A percentile compares a stretch with the other conserved stretches of the same genome.
Evolutionary conservation across 2,888 invertebrate species (phyloP).

Genomic region (Incurvaria masculella): DNA sequence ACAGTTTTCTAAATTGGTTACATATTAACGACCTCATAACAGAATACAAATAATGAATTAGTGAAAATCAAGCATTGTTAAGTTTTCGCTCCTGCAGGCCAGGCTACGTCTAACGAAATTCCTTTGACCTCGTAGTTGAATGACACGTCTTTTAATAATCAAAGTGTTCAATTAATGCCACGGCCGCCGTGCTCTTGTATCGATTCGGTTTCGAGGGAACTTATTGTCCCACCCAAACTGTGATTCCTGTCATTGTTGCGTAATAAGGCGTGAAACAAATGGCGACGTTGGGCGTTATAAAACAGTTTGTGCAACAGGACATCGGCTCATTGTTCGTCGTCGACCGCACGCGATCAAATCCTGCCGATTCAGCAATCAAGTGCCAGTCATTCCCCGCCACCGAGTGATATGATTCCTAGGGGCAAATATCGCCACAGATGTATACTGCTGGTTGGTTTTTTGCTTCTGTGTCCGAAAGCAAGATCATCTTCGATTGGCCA

Average conservation of each 20-base stretch:
- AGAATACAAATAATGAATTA: too few relatives aligned
- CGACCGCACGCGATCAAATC: background rate
- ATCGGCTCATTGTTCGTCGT: conserved; percentile 30
- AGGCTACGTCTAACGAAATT: too few relatives aligned
- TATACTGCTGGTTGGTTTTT: conserved; percentile 24
- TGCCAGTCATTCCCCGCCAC: too few relatives aligned
- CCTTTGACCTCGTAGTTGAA: too few relatives aligned
- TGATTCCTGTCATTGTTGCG: conserved; percentile 52
- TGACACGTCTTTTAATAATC: too few relatives aligned
- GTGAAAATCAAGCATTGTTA: too few relatives aligned
- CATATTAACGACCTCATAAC: too few relatives aligned
- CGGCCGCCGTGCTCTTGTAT: conserved; percentile 29
- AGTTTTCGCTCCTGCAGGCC: too few relatives aligned
- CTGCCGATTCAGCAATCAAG: background rate
- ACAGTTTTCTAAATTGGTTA: too few relatives aligned
- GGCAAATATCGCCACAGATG: conserved; percentile 24
- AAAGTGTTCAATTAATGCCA: conserved; percentile 28
- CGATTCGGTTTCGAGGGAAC: conserved; percentile 21
- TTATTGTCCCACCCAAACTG: conserved; percentile 40
- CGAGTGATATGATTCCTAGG: conserved; percentile 32
- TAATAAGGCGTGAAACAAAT: conserved; percentile 46
- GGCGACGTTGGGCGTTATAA: conserved; percentile 42
- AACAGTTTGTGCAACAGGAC: conserved; percentile 32
- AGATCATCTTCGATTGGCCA: conserved; percentile 40
- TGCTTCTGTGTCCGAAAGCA: conserved; percentile 27